These are phyloP conservation scores for Scaptomyza polygonia DNA, from an alignment of 2,888 invertebrate genomes.

Conservation along the genomic window DNA sequence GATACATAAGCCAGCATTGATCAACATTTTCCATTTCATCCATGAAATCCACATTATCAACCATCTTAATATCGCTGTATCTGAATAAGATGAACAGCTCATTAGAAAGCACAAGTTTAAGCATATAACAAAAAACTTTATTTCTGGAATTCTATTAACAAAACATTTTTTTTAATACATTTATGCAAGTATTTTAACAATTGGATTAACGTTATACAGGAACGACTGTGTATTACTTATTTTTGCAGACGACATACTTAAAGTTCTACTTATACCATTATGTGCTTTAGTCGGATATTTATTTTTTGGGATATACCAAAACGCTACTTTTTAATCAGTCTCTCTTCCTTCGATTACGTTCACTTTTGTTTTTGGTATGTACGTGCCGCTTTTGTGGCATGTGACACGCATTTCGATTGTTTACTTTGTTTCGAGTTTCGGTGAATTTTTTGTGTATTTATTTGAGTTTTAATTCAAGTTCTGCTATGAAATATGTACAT, in stretches of 20 bases:
- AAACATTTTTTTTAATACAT: background rate
- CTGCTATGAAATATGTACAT: constrained; percentile 30
- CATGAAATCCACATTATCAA: constrained; percentile 22
- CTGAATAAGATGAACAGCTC: background rate
- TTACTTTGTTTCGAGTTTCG: constrained; percentile 13
- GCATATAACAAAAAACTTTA: background rate
- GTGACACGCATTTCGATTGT: constrained; percentile 68
- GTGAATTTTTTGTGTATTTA: constrained; percentile 17
- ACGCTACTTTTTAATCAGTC: constrained; percentile 35
- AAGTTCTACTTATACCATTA: constrained; percentile 23
- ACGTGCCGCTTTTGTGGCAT: constrained; percentile 60
- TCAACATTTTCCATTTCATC: constrained; percentile 43
- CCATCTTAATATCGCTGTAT: background rate
- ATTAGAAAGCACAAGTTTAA: background rate
- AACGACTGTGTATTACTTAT: background rate
- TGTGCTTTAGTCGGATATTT: background rate
- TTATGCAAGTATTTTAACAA: background rate
- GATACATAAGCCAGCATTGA: constrained; percentile 12
- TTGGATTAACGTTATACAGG: background rate
- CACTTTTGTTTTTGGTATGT: constrained; percentile 51
- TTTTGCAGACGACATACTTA: constrained; percentile 1
- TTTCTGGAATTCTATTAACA: background rate
- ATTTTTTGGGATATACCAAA: background rate
- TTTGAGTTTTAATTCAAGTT: constrained; percentile 23
- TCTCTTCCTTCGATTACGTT: constrained; percentile 57